These are phyloP conservation scores for Leucophenga montana DNA, from an alignment of 2,888 invertebrate species.

Conservation along the genomic window DNA sequence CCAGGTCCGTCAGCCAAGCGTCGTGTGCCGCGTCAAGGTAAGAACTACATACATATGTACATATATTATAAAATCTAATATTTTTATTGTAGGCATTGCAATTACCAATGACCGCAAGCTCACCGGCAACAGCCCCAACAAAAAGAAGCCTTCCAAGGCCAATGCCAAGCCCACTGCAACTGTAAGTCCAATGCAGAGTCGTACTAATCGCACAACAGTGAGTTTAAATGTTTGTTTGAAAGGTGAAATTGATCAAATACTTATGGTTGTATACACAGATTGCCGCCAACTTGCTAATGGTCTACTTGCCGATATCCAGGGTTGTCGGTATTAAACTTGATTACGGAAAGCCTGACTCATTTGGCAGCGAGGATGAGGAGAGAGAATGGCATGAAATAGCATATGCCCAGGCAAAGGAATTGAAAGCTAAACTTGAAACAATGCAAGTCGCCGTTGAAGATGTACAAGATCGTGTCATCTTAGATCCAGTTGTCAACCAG, in stretches of 20 bases:
- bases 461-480: conserved; percentile 77
- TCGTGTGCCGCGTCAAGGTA: conserved; percentile 62
- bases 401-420: conserved; percentile 77
- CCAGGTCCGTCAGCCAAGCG: conserved; percentile 60
- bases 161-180: too few relatives aligned
- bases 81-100: conserved; percentile 36
- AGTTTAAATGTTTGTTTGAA: not conserved
- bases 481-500: conserved; percentile 74
- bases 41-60: conserved; percentile 14
- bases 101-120: conserved; percentile 21
- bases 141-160: not conserved
- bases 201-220: not conserved
- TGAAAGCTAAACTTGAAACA: conserved; percentile 78
- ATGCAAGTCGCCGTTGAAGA: conserved; percentile 77
- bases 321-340: conserved; percentile 81
- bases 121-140: too few relatives aligned
- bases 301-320: conserved; percentile 77
- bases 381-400: conserved; percentile 80
- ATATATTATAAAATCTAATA: not conserved
- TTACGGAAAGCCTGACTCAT: conserved; percentile 76
- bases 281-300: conserved; percentile 76
- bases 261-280: conserved; percentile 31
- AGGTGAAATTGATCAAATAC: too few relatives aligned
- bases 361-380: conserved; percentile 77
- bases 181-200: too few relatives aligned